Evolutionary conservation across 2,797 vertebrate species (phyloP).

Genomic region (Ceryle rudis): DNA sequence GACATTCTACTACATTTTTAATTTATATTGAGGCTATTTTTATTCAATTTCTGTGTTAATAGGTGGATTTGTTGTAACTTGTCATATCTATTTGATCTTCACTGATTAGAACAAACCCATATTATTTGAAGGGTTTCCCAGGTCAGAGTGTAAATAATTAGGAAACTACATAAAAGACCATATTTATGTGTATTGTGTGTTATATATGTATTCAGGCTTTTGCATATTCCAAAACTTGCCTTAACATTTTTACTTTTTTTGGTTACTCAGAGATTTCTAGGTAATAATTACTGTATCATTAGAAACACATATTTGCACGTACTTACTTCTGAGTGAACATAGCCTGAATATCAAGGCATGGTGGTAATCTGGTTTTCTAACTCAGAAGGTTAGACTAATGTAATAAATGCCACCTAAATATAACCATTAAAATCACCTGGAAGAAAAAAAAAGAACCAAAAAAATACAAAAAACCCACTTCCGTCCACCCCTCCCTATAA

Average conservation of each 20-base stretch:
- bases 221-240: neutral
- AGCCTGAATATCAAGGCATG: neutral
- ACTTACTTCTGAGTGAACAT: neutral
- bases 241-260: neutral
- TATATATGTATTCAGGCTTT: neutral
- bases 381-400: neutral
- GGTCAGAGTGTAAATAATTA: neutral
- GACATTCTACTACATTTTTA: neutral
- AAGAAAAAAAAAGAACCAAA: neutral
- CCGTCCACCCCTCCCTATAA: no score
- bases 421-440: neutral
- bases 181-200: neutral
- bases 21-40: neutral
- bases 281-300: neutral
- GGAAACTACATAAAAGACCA: neutral
- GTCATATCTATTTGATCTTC: neutral
- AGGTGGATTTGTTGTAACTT: neutral
- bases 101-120: neutral
- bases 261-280: neutral
- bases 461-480: no score
- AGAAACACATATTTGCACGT: neutral
- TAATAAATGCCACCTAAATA: neutral
- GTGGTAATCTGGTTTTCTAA: neutral
- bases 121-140: neutral
- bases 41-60: neutral